These are phyloP conservation scores for Muraenolepis orangiensis DNA, from an alignment of 2,797 vertebrate genomes.

Conservation along the genomic window DNA sequence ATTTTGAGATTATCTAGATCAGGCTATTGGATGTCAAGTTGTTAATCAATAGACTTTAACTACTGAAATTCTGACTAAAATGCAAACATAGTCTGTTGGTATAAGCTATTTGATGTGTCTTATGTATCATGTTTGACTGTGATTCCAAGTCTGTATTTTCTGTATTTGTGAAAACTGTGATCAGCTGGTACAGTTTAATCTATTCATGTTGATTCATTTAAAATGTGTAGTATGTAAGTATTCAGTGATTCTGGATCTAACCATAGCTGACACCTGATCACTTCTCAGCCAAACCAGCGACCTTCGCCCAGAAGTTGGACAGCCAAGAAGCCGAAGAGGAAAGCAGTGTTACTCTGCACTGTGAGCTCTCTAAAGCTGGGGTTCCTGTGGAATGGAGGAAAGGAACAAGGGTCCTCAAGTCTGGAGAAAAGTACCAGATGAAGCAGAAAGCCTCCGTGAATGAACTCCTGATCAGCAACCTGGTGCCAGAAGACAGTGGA, in stretches of 20 bases:
- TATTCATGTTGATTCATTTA: not conserved
- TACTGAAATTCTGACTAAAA: not conserved
- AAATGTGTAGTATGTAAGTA: not conserved
- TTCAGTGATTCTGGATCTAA: not conserved
- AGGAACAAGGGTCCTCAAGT: conserved; percentile 59
- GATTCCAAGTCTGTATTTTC: not conserved
- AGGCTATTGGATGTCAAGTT: not conserved
- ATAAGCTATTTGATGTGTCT: not conserved
- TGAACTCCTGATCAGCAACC: conserved; percentile 66
- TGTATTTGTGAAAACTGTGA: not conserved
- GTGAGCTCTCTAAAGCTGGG: conserved; percentile 57
- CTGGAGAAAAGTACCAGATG: conserved; percentile 71
- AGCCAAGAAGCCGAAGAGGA: conserved; percentile 65
- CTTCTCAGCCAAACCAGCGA: conserved; percentile 65
- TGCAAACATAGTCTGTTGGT: no score
- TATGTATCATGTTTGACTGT: not conserved
- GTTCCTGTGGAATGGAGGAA: conserved; percentile 73
- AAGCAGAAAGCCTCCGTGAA: conserved; percentile 61
- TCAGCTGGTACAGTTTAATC: not conserved
- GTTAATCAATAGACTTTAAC: not conserved
- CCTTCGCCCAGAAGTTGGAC: conserved; percentile 66
- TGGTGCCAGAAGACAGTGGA: conserved; percentile 65
- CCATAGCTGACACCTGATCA: not conserved
- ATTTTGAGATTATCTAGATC: not conserved
- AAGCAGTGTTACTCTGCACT: conserved; percentile 45